Evolutionary conservation across 1,140 invertebrate genomes (phyloP).

Genomic region (Danaus melanippus): DNA sequence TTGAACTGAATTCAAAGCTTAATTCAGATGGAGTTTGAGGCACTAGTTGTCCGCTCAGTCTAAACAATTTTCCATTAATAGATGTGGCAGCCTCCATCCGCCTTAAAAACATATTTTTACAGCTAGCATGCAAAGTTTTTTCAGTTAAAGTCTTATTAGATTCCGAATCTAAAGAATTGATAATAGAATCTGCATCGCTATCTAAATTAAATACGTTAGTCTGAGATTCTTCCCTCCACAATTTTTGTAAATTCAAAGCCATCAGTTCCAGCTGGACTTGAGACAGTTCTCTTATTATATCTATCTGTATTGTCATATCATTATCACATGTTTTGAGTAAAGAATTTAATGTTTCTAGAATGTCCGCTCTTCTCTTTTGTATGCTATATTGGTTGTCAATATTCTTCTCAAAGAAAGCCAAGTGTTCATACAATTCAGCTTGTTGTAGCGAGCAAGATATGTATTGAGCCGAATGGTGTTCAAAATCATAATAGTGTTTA

Average conservation of each 20-base stretch:
- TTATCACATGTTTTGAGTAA: slow-evolving; percentile 56
- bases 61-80: slow-evolving; percentile 50
- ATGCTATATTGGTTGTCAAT: slow-evolving; percentile 79
- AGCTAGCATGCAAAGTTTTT: slow-evolving; percentile 46
- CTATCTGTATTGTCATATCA: slow-evolving; percentile 58
- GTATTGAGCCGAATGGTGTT: slow-evolving; percentile 79
- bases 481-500: slow-evolving; percentile 78
- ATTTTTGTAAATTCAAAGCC: slow-evolving; percentile 72
- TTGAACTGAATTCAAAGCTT: slow-evolving; percentile 25
- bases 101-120: slow-evolving; percentile 52
- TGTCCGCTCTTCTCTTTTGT: slow-evolving; percentile 79
- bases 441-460: slow-evolving; percentile 79
- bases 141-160: slow-evolving; percentile 60
- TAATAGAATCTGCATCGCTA: slow-evolving; percentile 49
- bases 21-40: slow-evolving; percentile 40
- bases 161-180: slow-evolving; percentile 49
- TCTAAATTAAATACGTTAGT: slow-evolving; percentile 53
- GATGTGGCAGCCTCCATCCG: slow-evolving; percentile 62
- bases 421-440: slow-evolving; percentile 77
- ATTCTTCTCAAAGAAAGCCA: slow-evolving; percentile 80
- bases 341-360: slow-evolving; percentile 74
- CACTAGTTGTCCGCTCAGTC: slow-evolving; percentile 46
- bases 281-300: slow-evolving; percentile 55
- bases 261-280: slow-evolving; percentile 74
- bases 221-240: slow-evolving; percentile 59